Evolutionary conservation across 2,797 vertebrate species (phyloP).

Genomic region (Tarsius wallacei): DNA sequence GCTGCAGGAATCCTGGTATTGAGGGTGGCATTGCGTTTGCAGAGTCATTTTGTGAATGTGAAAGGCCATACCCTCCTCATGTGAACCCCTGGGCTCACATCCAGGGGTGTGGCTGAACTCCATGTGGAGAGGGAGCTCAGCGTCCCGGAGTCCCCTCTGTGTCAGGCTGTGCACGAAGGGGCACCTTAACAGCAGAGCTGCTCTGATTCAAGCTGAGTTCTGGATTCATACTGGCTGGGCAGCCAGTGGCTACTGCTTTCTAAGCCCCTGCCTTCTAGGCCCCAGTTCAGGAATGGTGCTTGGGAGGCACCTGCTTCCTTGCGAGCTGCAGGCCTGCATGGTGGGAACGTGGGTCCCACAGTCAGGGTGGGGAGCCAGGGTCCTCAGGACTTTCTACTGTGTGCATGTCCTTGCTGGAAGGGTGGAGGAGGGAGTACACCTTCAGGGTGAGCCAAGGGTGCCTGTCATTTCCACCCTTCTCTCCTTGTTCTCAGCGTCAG

Average conservation of each 20-base stretch:
- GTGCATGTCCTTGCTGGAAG: background rate
- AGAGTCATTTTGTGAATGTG: background rate
- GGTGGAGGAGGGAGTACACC: background rate
- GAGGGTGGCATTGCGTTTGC: too few species aligned
- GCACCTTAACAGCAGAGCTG: background rate
- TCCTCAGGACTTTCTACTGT: background rate
- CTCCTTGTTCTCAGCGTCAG: too few species aligned
- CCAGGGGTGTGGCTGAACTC: too few species aligned
- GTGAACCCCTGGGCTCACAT: rapidly evolving
- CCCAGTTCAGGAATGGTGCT: background rate
- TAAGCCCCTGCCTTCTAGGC: background rate
- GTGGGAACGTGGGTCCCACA: background rate
- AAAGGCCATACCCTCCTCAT: background rate
- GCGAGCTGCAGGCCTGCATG: background rate
- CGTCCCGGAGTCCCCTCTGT: background rate
- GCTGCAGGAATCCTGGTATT: rapidly evolving
- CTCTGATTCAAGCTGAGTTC: background rate
- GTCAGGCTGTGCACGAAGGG: too few species aligned
- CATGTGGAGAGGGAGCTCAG: rapidly evolving
- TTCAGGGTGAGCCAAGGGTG: background rate
- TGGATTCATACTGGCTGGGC: background rate
- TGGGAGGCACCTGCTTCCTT: background rate
- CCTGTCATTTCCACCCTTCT: background rate
- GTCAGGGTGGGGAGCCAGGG: rapidly evolving
- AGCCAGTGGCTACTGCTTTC: background rate